Base-by-base conservation (phyloP, 2,888 invertebrate genomes). In the Xanthostigma xanthostigma region DNA sequence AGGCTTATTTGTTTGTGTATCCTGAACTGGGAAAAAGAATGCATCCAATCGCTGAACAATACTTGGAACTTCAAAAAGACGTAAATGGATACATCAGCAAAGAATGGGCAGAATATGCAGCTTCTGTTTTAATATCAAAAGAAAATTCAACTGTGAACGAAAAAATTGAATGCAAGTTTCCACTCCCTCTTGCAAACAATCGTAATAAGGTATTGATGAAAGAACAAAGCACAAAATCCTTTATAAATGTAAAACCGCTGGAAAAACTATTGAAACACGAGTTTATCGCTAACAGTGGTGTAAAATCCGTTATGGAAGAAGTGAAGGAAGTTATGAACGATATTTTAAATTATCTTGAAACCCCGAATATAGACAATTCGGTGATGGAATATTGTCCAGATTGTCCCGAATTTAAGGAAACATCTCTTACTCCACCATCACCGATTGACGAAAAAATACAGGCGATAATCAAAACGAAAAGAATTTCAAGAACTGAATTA, bases 271-370 rank as follows among this genome's bases (percentile, higher is more conserved):
- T 36, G 36, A 12, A 33, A 10, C 27, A 27, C 6, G 27, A 27
- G 27, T 27, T 27, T 27, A 27, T 27, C 6, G 6, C 27, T 6
- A 27, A 6, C 27, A 27, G 6, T 27, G n/a, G 10, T 36, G 34
- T 37, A 33, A 37, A 44, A 37, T 13, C 38, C 6, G 35, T 46
- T 34, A 60, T 65, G 35, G 58, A 42, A 17, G 52, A 53, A 36
- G 50, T 58, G 36, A 52, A 50, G 41, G 51, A 54, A 48, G 63
- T 79, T 33, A 54, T 81, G 41, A 60, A 67, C 35, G 69, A 74
- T 51, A 71, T 81, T 56, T 61, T 81, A 47, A 69, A 71, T 54
- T 70, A 75, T n/a, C 74, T 81, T 36, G 76, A 78, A 59, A 74
- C 77, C 38, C 74, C 73, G 56, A 66, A 76, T 57, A 66, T 72